Evolutionary conservation across 2,888 invertebrate species (phyloP), one percentile per base, ranked within the genome.

Genomic region (Stenolophus ochropezus): DNA sequence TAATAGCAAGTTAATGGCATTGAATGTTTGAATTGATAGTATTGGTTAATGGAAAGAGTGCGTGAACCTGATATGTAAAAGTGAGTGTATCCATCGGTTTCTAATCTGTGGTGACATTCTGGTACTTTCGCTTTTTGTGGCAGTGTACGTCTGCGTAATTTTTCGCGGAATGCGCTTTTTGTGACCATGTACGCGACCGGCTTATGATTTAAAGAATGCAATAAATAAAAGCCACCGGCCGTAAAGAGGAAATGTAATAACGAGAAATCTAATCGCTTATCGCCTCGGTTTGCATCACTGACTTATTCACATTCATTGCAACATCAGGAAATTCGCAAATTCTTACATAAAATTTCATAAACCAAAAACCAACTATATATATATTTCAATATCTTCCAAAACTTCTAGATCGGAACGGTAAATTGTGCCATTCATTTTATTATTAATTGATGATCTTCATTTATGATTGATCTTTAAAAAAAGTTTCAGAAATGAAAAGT

Each of bases 41-140:
- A n/a, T n/a, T n/a, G n/a, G n/a, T n/a, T n/a, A n/a, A n/a, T n/a
- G n/a, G n/a, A n/a, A n/a, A n/a, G n/a, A n/a, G n/a, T n/a, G n/a
- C n/a, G n/a, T n/a, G n/a, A n/a, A n/a, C n/a, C n/a, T 23, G 58
- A 58, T 58, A n/a, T 23, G 58, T 23, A 58, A 58, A 58, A 58
- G 58, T 58, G 21, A 58, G 21, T 20, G 18, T 58, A 58, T 58
- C 58, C 4, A 2, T 20, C n/a, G 51, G 14, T 51, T 51, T 51
- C 51, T 51, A 51, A 51, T 51, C 51, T 51, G 4, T 5, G 18
- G 51, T 51, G 51, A 51, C 51, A 58, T 58, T 58, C 58, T 20
- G 23, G 2, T n/a, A 58, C 58, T 58, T 58, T 58, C 58, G 58
- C 58, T 58, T 58, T 58, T 58, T 58, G 20, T 23, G 23, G 18